phyloP scores from a whole-genome alignment of 1,140 invertebrate genomes.

The Parasteatoda tepidariorum region DNA sequence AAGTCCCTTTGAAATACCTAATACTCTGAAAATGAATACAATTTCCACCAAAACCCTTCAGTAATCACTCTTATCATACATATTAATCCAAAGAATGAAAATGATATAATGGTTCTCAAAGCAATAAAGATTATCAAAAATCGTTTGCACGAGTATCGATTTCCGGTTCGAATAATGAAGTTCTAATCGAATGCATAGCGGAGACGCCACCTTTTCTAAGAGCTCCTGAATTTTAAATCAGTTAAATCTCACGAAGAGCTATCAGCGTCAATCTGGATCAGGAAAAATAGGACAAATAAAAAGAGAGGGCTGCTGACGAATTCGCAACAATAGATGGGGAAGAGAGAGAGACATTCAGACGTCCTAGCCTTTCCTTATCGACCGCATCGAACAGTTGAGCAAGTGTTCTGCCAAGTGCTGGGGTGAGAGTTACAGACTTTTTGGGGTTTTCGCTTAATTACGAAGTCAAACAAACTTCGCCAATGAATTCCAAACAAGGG shows the following conservation, averaged over 20 bases:
- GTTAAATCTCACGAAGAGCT: too few relatives aligned
- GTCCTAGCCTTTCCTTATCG: not conserved
- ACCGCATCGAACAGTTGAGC: not conserved
- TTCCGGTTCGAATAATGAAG: too few relatives aligned
- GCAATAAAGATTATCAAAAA: too few relatives aligned
- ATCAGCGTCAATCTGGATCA: too few relatives aligned
- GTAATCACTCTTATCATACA: too few relatives aligned
- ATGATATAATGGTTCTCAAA: too few relatives aligned
- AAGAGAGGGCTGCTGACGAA: not conserved
- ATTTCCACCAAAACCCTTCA: too few relatives aligned
- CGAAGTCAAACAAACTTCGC: slow-evolving; percentile 26
- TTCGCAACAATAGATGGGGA: not conserved
- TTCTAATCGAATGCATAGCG: too few relatives aligned
- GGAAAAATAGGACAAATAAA: not conserved
- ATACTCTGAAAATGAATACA: too few relatives aligned
- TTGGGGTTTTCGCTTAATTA: slow-evolving; percentile 34
- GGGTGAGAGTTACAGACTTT: not conserved
- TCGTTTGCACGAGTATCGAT: not conserved
- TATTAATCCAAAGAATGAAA: too few relatives aligned
- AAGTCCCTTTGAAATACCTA: too few relatives aligned
- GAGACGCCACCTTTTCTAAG: not conserved
- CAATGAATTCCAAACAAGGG: slow-evolving; percentile 26
- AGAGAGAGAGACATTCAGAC: not conserved
- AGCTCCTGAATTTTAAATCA: too few relatives aligned
- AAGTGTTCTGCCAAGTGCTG: not conserved